Evolutionary conservation across 2,797 vertebrate species (phyloP), one percentile per base, ranked within the genome.

Genomic region (Tragelaphus oryx): DNA sequence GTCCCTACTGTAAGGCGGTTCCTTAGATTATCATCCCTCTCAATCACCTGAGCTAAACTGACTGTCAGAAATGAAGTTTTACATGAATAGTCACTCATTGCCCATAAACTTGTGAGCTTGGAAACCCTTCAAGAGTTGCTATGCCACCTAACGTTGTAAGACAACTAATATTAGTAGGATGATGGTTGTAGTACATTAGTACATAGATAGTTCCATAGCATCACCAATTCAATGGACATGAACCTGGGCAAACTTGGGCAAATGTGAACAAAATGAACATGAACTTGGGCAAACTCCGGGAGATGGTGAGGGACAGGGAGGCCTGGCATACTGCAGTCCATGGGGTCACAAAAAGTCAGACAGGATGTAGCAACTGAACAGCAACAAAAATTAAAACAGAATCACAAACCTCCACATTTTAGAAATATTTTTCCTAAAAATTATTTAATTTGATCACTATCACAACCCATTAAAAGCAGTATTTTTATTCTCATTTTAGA

Each of bases 51-150:
- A 95, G n/a, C 74, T 75, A 57, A 89, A 83, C 2, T 86, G 12
- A 94, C 6, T 62, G 28, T 75, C 48, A n/a, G 28, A 87, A 89
- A 92, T 57, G 14, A 37, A 41, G 28, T 37, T 94, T 37, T 92
- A 18, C 41, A 84, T 55, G 6, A 78, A 89, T 4, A 90, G 22
- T 82, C 46, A 83, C n/a, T 68, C 24, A n/a, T 20, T 93, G 48
- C 46, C 80, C 33, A 65, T 30, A 30, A 59, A 86, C 30, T 16
- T 89, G 10, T 41, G 4, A 92, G 37, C 26, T 28, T 89, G 7
- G 74, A 94, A 86, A 48, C 50, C 86, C 75, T 95, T 85, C 44
- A 92, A 76, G 48, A 90, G 76, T n/a, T 95, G 22, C 54, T 89
- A 33, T 57, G 44, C 17, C 75, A 82, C 26, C 33, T 86, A 83